phyloP scores from a whole-genome alignment of 1,140 invertebrate genomes.

The Drosophila pandora region DNA sequence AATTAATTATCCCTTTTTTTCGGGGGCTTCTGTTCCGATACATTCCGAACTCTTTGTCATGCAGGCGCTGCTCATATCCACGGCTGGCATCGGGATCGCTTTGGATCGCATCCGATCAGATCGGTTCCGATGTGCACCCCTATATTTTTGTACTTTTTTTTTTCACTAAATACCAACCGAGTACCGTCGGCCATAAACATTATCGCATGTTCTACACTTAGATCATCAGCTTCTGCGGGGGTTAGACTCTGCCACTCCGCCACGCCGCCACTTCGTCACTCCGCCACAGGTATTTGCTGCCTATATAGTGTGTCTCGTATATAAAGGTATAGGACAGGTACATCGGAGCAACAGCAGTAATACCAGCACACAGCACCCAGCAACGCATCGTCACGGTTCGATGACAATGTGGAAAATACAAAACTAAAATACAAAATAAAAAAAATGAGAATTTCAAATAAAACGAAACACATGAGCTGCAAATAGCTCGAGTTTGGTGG shows the following conservation, averaged over 20 bases:
- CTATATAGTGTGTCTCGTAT: conserved; percentile 6
- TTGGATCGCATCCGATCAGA: neutral
- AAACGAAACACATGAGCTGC: conserved; percentile 58
- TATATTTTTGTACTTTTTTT: conserved; percentile 44
- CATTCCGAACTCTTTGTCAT: conserved; percentile 40
- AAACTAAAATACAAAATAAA: conserved; percentile 36
- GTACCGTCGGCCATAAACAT: conserved; percentile 64
- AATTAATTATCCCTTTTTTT: conserved; percentile 73
- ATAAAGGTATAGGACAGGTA: conserved; percentile 53
- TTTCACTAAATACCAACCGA: conserved; percentile 20
- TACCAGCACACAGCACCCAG: conserved; percentile 28
- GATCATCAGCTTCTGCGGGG: conserved; percentile 70
- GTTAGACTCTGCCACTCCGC: conserved; percentile 36
- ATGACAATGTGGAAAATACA: conserved; percentile 69
- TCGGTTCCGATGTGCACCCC: conserved; percentile 55
- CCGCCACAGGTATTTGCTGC: neutral
- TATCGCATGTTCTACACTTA: conserved; percentile 81
- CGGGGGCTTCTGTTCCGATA: conserved; percentile 43
- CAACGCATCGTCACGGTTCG: conserved; percentile 70
- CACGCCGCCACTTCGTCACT: too few species aligned
- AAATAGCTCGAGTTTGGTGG: conserved; percentile 33
- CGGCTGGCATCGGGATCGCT: conserved; percentile 14
- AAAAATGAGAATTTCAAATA: conserved; percentile 39
- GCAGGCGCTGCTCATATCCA: conserved; percentile 56
- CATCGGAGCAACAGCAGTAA: conserved; percentile 47